Base-by-base conservation (phyloP, 37 sponge, comb jelly and placozoan genomes). In the Spongilla lacustris region DNA sequence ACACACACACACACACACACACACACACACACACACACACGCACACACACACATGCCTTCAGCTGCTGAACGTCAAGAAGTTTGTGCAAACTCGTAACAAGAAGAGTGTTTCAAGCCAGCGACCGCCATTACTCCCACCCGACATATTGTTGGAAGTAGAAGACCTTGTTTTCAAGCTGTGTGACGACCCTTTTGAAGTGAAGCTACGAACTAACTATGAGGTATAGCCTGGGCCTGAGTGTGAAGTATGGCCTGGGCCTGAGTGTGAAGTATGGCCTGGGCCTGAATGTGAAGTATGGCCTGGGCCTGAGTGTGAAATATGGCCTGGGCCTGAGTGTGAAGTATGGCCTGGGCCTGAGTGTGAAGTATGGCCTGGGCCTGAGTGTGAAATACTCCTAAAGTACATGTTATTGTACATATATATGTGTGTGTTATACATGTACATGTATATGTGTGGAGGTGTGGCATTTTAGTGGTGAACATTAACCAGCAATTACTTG, bases 111-210 rank as follows among this genome's bases (percentile, higher is more conserved):
- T 13, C n/a, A 13, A 34, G 27, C 12, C 31, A 28, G 69, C 33
- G 72, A n/a, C 58, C 58, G 4, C 58, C 58, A 58, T 58, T 88
- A 23, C 66, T 96, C 24, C 80, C 75, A 0, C 93, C 91, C 17
- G 96, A 96, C 50, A 14, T 96, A 22, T 58, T 83, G 24, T 24
- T 93, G 50, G 75, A 86, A 75, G 85, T 77, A 5, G 91, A 87
- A 25, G 86, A 91, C 37, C 50, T 91, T 13, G 30, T 88, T 2
- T 85, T 94, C 36, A 84, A 88, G 75, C 77, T 97, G 4, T 71
- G 78, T 36, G 98, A 98, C 66, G 89, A 98, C 75, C 81, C 82
- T 21, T 96, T 96, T 74, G 98, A 98, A 66, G 89, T 91, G n/a
- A 95, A 93, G 77, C 86, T 98, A 76, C 85, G 89, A 83, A 81